Evolutionary conservation across 2,797 vertebrate genomes (phyloP).

Genomic region (Coluber constrictor): DNA sequence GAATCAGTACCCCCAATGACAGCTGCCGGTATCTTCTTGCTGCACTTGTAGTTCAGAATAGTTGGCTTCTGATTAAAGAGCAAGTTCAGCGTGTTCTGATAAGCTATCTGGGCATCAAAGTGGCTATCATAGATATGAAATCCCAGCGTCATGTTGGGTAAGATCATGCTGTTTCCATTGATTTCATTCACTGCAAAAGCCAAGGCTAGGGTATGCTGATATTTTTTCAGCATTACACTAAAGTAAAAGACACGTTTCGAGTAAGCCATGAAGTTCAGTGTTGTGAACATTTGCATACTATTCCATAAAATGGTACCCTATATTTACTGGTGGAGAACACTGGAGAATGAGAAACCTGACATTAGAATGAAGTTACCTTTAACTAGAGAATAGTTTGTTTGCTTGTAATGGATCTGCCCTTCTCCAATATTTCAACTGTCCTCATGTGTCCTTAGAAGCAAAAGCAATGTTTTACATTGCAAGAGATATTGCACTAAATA

Average conservation of each 20-base stretch:
- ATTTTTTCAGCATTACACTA: slow-evolving; percentile 8
- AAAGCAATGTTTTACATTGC: not conserved
- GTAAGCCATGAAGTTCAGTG: not conserved
- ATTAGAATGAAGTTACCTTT: not conserved
- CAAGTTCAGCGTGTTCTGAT: slow-evolving; percentile 9
- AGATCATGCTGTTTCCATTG: not conserved
- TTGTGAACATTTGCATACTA: not conserved
- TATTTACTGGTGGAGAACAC: not conserved
- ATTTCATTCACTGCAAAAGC: slow-evolving; percentile 13
- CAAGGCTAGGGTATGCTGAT: slow-evolving; percentile 2
- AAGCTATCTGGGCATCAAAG: slow-evolving; percentile 6
- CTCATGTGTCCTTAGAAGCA: not conserved
- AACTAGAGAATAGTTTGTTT: not conserved
- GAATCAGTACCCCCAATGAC: slow-evolving; percentile 8
- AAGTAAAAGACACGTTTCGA: not conserved
- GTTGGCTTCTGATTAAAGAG: not conserved
- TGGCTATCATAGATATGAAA: slow-evolving; percentile 20
- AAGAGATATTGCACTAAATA: not conserved
- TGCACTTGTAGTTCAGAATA: slow-evolving; percentile 2
- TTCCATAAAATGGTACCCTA: not conserved
- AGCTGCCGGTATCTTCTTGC: not conserved
- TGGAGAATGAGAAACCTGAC: not conserved
- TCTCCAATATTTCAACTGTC: not conserved
- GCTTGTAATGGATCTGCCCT: not conserved
- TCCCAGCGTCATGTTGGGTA: not conserved